Conservation (phyloP, 1,140 invertebrate genomes). For the Bombus impatiens region DNA sequence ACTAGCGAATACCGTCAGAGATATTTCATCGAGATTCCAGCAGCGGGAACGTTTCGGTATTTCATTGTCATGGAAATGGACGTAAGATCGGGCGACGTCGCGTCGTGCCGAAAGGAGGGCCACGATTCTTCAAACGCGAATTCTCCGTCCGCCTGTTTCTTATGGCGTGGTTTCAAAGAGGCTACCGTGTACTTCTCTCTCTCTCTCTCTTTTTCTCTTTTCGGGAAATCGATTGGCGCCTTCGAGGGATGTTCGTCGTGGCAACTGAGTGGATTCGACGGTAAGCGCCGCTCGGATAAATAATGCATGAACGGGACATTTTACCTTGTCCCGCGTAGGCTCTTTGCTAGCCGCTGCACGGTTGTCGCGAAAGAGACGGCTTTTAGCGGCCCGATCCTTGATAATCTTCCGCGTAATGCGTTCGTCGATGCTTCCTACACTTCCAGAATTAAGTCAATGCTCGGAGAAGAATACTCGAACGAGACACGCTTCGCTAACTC, state of each 20-base stretch:
- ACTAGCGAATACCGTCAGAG: conserved; percentile 2
- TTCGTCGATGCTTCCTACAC: background rate
- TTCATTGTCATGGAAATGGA: conserved; percentile 65
- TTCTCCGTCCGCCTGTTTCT: background rate
- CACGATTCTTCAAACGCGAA: background rate
- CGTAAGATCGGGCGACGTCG: conserved; percentile 19
- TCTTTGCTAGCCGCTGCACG: conserved; percentile 14
- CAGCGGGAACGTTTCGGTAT: conserved; percentile 31
- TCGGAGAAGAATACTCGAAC: background rate
- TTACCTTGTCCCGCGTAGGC: conserved; percentile 7
- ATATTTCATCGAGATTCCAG: conserved; percentile 68
- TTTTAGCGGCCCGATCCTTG: background rate
- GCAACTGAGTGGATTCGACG: background rate
- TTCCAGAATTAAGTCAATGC: background rate
- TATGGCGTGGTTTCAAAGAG: background rate
- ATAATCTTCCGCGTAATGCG: background rate
- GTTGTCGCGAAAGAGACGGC: conserved; percentile 30
- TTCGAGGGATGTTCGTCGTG: background rate
- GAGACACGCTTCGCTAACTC: no score
- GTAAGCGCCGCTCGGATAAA: conserved; percentile 14
- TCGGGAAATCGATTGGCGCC: conserved; percentile 17
- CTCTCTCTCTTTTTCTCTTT: no score
- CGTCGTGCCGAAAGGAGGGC: conserved; percentile 3
- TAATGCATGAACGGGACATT: conserved; percentile 34
- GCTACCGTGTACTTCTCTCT: background rate